A percentile compares a stretch with the other conserved stretches of the same genome.
Evolutionary conservation across 1,140 invertebrate genomes (phyloP).

Genomic region (Dreissena rostriformis): DNA sequence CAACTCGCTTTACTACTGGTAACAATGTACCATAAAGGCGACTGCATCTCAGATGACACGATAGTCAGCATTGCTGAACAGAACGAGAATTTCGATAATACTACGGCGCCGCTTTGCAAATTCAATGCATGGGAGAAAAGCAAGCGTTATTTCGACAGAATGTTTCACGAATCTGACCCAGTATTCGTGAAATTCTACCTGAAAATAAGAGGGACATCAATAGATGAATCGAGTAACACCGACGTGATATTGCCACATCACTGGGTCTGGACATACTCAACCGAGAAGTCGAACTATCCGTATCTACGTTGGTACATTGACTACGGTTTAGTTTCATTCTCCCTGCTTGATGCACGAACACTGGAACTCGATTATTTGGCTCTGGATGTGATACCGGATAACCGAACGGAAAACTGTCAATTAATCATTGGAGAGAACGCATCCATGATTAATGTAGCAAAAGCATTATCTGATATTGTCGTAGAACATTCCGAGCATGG

Average conservation of each 20-base stretch:
- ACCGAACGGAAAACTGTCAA: not conserved
- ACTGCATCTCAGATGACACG: too few species aligned
- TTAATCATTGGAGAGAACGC: not conserved
- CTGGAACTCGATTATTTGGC: not conserved
- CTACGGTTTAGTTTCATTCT: constrained; percentile 21
- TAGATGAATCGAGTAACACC: too few species aligned
- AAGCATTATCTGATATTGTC: not conserved
- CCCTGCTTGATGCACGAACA: constrained; percentile 20
- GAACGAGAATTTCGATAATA: too few species aligned
- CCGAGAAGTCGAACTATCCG: constrained; percentile 3
- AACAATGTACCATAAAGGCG: too few species aligned
- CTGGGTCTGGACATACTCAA: constrained; percentile 32
- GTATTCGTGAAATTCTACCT: too few species aligned
- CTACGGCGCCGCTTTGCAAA: too few species aligned
- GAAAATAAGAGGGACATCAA: too few species aligned
- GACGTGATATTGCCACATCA: not conserved
- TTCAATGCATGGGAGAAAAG: too few species aligned
- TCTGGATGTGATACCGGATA: not conserved
- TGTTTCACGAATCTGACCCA: too few species aligned
- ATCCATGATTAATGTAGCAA: not conserved
- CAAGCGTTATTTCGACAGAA: too few species aligned
- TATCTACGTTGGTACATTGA: constrained; percentile 28
- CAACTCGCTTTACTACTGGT: too few species aligned
- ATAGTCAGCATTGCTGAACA: too few species aligned
- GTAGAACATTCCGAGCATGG: not conserved